These are phyloP conservation scores for Saguinus imperator DNA, from an alignment of 2,113 vertebrate species.

Conservation along the genomic window DNA sequence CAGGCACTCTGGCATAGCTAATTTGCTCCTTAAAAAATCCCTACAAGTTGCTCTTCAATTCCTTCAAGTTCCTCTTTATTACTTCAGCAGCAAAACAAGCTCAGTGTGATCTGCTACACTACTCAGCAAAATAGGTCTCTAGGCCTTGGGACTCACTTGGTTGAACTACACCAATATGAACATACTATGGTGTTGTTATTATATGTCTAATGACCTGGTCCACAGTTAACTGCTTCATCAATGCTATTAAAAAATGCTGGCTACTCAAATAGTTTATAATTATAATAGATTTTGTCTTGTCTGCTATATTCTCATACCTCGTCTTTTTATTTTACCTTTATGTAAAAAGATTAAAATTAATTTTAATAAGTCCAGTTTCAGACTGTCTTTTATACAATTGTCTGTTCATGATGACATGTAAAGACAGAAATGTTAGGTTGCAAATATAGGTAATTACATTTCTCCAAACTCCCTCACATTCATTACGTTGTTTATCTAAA, in stretches of 20 bases:
- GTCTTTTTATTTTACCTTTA: background rate
- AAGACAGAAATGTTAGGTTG: background rate
- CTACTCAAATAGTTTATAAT: background rate
- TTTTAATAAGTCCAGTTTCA: background rate
- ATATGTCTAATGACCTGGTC: background rate
- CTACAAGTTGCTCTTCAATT: background rate
- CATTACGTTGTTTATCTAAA: background rate
- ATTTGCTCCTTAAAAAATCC: background rate
- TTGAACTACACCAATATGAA: background rate
- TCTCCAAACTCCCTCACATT: background rate
- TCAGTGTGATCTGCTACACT: background rate
- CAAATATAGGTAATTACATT: background rate
- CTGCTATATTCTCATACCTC: background rate
- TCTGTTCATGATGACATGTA: background rate
- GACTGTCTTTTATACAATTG: background rate
- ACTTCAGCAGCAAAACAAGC: background rate
- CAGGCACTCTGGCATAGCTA: constrained; percentile 13
- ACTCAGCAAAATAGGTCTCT: background rate
- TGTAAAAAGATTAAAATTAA: background rate
- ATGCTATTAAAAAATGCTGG: background rate
- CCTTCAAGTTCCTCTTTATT: background rate
- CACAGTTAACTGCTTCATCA: background rate
- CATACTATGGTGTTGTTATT: background rate
- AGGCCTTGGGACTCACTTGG: background rate
- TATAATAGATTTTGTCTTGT: background rate